These are phyloP conservation scores for Burhinus oedicnemus DNA, from an alignment of 2,113 vertebrate species.

Conservation along the genomic window DNA sequence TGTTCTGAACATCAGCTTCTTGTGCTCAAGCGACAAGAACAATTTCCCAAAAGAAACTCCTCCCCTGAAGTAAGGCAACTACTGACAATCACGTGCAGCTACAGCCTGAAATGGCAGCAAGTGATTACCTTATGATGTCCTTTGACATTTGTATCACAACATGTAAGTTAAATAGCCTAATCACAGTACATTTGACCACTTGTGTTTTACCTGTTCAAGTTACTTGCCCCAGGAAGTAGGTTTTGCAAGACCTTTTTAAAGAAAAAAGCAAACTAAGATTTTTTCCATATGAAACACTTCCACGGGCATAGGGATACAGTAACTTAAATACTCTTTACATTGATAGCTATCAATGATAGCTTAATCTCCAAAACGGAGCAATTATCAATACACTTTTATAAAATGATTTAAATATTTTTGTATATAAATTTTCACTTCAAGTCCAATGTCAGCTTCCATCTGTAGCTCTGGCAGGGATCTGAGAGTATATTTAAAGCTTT, in stretches of 20 bases:
- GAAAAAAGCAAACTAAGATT: not conserved
- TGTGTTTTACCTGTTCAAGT: not conserved
- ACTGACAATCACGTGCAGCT: constrained; percentile 22
- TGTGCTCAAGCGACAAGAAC: not conserved
- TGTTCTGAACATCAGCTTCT: not conserved
- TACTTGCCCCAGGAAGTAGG: not conserved
- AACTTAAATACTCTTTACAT: not conserved
- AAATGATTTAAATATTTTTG: not conserved
- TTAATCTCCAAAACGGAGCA: not conserved
- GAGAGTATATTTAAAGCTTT: constrained; percentile 35
- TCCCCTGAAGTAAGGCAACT: constrained; percentile 40
- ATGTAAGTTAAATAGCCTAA: not conserved
- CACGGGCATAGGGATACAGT: not conserved
- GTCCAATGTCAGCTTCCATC: not conserved
- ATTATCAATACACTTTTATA: not conserved
- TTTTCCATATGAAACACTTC: not conserved
- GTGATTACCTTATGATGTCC: not conserved
- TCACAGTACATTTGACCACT: not conserved
- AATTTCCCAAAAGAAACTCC: not conserved
- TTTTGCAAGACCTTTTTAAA: not conserved
- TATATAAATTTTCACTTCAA: not conserved
- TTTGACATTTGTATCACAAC: not conserved
- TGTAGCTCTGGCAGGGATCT: constrained; percentile 16
- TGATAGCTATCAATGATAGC: not conserved
- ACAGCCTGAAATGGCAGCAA: constrained; percentile 37